Percentiles rank a stretch among this genome's conserved stretches.
Evolutionary conservation across 1,140 invertebrate genomes (phyloP).

Genomic region (Saccostrea glomerata): DNA sequence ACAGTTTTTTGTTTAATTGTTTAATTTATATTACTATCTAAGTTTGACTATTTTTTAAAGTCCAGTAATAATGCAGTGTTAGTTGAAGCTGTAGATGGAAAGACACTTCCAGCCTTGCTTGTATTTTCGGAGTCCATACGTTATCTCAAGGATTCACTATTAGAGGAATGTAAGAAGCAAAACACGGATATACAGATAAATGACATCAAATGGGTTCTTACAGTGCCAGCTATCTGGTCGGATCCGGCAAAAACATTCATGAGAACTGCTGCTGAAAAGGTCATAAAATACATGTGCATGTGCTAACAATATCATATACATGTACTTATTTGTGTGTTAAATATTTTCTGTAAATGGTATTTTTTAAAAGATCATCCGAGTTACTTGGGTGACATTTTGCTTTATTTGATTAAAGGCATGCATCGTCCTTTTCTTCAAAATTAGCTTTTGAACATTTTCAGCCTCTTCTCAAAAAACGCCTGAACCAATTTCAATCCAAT

Average conservation of each 20-base stretch:
- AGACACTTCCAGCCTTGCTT: slow-evolving; percentile 8
- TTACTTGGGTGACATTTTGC: too few species aligned
- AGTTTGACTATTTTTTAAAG: too few species aligned
- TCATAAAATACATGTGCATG: not conserved
- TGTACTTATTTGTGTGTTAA: too few species aligned
- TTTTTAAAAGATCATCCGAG: too few species aligned
- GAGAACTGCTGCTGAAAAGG: slow-evolving; percentile 42
- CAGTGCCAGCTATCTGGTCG: slow-evolving; percentile 44
- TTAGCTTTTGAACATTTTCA: too few species aligned
- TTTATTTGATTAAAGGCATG: too few species aligned
- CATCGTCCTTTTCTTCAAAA: too few species aligned
- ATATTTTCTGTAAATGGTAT: too few species aligned
- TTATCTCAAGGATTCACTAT: slow-evolving; percentile 29
- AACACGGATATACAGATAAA: not conserved
- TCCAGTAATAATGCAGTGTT: not conserved
- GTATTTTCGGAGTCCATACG: slow-evolving; percentile 47
- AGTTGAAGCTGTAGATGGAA: not conserved
- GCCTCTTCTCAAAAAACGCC: too few species aligned
- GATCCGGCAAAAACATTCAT: slow-evolving; percentile 48
- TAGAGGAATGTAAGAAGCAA: not conserved
- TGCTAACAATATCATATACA: not conserved
- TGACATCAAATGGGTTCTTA: slow-evolving; percentile 39
- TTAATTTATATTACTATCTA: too few species aligned
- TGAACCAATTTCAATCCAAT: too few species aligned
- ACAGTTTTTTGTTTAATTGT: too few species aligned